A percentile compares a stretch with the other conserved stretches of the same genome.
Evolutionary conservation across 2,113 vertebrate genomes (phyloP).

Genomic region (Bothrops jararaca): DNA sequence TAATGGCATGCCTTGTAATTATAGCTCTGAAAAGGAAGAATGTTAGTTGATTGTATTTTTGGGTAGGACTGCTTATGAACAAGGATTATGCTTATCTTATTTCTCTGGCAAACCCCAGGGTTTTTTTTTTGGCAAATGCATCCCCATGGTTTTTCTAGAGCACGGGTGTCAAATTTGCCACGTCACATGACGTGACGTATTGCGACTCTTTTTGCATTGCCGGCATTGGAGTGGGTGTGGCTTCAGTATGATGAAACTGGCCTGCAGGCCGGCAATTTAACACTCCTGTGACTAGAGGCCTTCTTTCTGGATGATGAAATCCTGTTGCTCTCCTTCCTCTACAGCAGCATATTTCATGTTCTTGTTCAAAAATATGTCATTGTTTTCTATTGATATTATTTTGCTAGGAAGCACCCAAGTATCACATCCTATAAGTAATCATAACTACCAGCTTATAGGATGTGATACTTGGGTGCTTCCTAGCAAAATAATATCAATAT

Average conservation of each 20-base stretch:
- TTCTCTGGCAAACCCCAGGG: background rate
- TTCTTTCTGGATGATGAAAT: background rate
- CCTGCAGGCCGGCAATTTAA: background rate
- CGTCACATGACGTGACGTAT: no score
- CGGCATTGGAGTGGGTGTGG: no score
- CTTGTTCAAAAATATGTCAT: background rate
- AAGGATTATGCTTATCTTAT: background rate
- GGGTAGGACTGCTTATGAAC: background rate
- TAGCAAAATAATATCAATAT: no score
- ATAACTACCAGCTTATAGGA: accelerated
- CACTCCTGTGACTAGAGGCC: background rate
- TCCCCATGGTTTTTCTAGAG: background rate
- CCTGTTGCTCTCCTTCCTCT: background rate
- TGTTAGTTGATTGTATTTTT: background rate
- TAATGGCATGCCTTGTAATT: background rate
- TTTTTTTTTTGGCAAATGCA: background rate
- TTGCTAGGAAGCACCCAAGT: background rate
- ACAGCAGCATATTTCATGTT: background rate
- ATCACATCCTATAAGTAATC: background rate
- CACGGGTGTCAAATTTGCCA: background rate
- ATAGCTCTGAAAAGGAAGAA: background rate
- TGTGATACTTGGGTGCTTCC: no score
- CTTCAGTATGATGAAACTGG: no score
- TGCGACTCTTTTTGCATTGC: no score
- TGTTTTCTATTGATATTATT: conserved; percentile 6